Evolutionary conservation across 1,140 invertebrate species (phyloP), one percentile per base, ranked within the genome.

Genomic region (Aleiodes sp.): DNA sequence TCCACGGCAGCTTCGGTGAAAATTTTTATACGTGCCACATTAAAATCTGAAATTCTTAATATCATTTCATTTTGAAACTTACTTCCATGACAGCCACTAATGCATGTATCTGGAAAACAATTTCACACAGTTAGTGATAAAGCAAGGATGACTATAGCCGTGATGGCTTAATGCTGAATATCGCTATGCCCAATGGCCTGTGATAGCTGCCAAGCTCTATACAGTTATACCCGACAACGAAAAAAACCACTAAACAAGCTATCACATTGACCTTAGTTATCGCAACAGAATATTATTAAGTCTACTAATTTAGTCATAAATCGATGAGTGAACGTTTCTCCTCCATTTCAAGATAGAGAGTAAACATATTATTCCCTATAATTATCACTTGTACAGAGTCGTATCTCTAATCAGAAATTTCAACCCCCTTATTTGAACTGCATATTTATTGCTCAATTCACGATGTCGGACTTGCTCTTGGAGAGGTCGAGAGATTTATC

Each of bases 31-130:
- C 8, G 10, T 21, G 28, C 39, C 10, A 7, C 26, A 59, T 8
- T 26, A 46, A 56, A 57, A 3, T 66, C 10, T 35, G 28, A 56
- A 7, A 59, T n/a, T 60, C 29, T 10, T 46, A 28, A 6, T 35
- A 29, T 59, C 2, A 29, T 10, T 59, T 4, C 2, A 59, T 59
- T 24, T 59, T 33, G 1, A 37, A 74, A 87, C 86, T 87, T 79
- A 88, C 87, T 75, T 76, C 86, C 87, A 79, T 80, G 83, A 67
- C 87, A 88, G 69, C 87, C 87, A 19, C 75, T 72, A 31, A 65
- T 77, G 57, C 87, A 88, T 76, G 80, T 78, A 66, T 75, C 86
- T 87, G 76, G n/a, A n/a, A 63, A 85, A 84, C 69, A 75, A 52
- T 43, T 43, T 16, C 14, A 39, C 2, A 39, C 31, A 35, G 31